These are phyloP conservation scores for Rhizomys pruinosus DNA, from an alignment of 2,113 vertebrate species.

Conservation along the genomic window DNA sequence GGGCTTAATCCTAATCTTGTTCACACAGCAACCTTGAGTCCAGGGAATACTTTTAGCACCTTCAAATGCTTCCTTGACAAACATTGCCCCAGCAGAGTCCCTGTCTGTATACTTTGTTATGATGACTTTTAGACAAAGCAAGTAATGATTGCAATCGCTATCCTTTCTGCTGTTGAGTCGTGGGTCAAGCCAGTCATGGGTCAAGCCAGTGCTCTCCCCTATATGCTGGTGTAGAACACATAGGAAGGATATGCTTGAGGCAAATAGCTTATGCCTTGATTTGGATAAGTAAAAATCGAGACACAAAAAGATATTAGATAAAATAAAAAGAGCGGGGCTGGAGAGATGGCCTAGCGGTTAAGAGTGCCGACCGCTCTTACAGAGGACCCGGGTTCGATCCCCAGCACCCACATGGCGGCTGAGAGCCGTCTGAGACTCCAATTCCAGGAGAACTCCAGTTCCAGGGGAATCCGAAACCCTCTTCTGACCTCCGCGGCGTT, in stretches of 20 bases:
- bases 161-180: not conserved
- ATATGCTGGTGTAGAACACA: not conserved
- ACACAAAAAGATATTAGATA: not conserved
- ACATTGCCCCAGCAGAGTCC: not conserved
- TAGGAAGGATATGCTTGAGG: not conserved
- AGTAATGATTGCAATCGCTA: not conserved
- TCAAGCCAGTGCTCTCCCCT: not conserved
- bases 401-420: too few species aligned
- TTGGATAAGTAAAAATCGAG: not conserved
- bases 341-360: too few species aligned
- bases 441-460: too few species aligned
- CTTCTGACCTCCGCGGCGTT: too few species aligned
- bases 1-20: not conserved
- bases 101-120: not conserved
- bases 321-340: conserved; percentile 21
- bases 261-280: not conserved
- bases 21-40: not conserved
- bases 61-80: not conserved
- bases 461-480: too few species aligned
- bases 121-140: not conserved
- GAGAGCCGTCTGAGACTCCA: too few species aligned
- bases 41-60: not conserved
- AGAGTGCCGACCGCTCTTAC: too few species aligned
- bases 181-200: not conserved
- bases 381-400: too few species aligned